phyloP scores from a whole-genome alignment of 2,113 vertebrate species.

The Galeopterus variegatus region DNA sequence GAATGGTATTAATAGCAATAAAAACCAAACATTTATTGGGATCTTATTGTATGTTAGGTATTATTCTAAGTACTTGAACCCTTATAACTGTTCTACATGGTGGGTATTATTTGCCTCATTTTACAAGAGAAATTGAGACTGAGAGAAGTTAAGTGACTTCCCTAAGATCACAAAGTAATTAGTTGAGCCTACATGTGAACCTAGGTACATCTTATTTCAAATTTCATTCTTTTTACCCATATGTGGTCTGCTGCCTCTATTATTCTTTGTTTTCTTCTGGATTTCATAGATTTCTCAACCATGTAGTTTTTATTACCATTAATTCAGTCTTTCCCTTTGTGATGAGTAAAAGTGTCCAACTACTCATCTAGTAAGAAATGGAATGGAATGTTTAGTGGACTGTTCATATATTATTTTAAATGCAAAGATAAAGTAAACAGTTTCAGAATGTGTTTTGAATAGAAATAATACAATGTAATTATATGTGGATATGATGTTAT shows the following conservation, averaged over 20 bases:
- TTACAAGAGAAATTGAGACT: conserved; percentile 9
- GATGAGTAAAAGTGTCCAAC: conserved; percentile 17
- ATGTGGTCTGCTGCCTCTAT: neutral
- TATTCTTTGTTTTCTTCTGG: neutral
- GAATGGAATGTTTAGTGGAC: neutral
- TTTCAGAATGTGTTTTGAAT: conserved; percentile 24
- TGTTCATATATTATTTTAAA: neutral
- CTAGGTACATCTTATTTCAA: neutral
- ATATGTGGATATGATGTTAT: neutral
- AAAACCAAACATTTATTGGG: neutral
- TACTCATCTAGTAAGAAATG: neutral
- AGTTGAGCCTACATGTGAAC: neutral
- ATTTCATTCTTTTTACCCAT: neutral
- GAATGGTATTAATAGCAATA: neutral
- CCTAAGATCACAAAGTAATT: neutral
- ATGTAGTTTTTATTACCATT: neutral
- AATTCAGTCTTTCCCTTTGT: neutral
- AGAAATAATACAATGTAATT: neutral
- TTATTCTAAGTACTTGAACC: neutral
- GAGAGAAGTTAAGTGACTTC: neutral
- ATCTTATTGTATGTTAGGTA: neutral
- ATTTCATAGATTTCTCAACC: neutral
- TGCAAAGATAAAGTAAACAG: neutral
- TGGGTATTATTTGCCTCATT: neutral
- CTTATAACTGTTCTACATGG: neutral